These are phyloP conservation scores for Cephalopholis sonnerati DNA, from an alignment of 2,113 vertebrate species.

Conservation along the genomic window DNA sequence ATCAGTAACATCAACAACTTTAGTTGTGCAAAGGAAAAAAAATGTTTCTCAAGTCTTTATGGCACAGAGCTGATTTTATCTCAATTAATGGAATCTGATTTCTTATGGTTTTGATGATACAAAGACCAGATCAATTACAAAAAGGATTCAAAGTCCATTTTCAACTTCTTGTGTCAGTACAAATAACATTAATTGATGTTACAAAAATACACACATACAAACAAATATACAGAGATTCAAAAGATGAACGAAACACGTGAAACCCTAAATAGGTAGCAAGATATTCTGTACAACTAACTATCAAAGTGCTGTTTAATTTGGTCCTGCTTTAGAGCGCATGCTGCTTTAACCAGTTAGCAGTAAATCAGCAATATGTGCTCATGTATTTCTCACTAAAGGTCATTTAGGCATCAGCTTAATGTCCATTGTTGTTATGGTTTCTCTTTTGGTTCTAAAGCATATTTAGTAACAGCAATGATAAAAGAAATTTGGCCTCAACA, in stretches of 20 bases:
- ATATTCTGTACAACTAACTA: background rate
- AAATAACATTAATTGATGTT: background rate
- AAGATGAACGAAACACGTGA: background rate
- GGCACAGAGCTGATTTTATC: constrained; percentile 37
- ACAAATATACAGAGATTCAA: background rate
- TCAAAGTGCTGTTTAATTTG: constrained; percentile 44
- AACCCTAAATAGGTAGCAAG: background rate
- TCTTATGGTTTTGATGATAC: background rate
- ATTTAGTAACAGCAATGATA: background rate
- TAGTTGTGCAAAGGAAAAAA: background rate
- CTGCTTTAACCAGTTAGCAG: background rate
- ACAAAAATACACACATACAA: background rate
- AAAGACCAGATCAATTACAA: constrained; percentile 4
- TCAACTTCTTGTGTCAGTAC: background rate
- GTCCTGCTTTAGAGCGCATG: background rate
- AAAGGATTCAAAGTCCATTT: constrained; percentile 6
- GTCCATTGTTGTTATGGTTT: background rate
- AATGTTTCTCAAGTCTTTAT: constrained; percentile 5
- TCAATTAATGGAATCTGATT: background rate
- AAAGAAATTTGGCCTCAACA: background rate
- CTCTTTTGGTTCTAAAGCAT: constrained; percentile 14
- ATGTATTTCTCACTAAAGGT: background rate
- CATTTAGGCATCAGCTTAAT: constrained; percentile 1
- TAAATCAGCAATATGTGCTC: background rate
- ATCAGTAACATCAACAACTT: background rate